phyloP scores from a whole-genome alignment of 2,888 invertebrate species.

The Drosophila lacicola region DNA sequence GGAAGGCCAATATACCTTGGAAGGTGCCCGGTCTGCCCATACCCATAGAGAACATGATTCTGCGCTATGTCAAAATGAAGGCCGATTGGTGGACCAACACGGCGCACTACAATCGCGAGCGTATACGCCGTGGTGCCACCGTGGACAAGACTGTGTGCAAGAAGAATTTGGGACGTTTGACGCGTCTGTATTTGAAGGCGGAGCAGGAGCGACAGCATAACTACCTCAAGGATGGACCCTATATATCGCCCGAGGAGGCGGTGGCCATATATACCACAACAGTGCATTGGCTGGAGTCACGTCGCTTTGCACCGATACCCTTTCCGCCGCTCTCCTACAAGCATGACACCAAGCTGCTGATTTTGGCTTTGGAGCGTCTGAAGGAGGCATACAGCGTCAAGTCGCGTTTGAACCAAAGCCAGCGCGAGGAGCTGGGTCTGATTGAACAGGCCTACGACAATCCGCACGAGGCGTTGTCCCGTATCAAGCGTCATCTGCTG shows the following conservation, averaged over 20 bases:
- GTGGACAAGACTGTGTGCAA: conserved; percentile 99
- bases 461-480: conserved; percentile 99
- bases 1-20: conserved; percentile 99
- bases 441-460: conserved; percentile 99
- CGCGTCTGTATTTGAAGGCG: conserved; percentile 97
- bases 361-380: conserved; percentile 96
- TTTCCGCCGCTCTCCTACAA: conserved; percentile 99
- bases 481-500: conserved; percentile 99
- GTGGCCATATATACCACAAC: conserved; percentile 99
- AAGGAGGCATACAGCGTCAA: conserved; percentile 99
- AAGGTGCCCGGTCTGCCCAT: conserved; percentile 99
- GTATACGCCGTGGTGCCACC: conserved; percentile 99
- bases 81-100: conserved; percentile 99
- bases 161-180: conserved; percentile 99
- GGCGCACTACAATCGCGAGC: conserved; percentile 99
- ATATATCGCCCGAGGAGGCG: conserved; percentile 99
- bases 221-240: conserved; percentile 99
- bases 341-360: conserved; percentile 99
- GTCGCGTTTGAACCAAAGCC: conserved; percentile 98
- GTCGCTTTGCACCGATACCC: conserved; percentile 99
- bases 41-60: conserved; percentile 99
- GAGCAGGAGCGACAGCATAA: conserved; percentile 99
- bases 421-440: conserved; percentile 98
- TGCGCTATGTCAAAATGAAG: conserved; percentile 99
- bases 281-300: conserved; percentile 99